Conservation (phyloP, 2,113 vertebrate genomes). For the Erythrocercus mccallii region DNA sequence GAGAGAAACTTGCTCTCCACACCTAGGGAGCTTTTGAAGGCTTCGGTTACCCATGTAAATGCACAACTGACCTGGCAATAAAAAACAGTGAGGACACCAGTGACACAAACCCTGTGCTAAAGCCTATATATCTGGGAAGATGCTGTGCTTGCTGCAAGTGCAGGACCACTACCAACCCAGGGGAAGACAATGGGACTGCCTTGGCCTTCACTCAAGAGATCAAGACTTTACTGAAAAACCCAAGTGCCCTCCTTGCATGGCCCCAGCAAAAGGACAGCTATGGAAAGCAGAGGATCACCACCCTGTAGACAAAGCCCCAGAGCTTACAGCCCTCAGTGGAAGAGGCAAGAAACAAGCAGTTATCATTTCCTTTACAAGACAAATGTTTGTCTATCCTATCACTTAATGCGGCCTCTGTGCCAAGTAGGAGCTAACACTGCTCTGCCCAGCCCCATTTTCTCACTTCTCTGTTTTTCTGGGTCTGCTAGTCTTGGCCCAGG, state of each 20-base stretch:
- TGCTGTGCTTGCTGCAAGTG: neutral
- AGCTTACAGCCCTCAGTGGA: neutral
- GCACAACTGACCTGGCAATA: neutral
- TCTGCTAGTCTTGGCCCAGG: neutral
- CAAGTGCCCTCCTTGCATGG: neutral
- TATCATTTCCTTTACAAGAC: neutral
- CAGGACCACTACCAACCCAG: neutral
- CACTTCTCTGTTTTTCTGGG: neutral
- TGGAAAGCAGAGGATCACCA: neutral
- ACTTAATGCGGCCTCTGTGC: neutral
- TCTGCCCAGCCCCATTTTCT: slow-evolving; percentile 12
- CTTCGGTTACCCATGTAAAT: neutral
- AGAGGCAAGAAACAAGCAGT: neutral
- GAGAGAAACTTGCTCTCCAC: neutral
- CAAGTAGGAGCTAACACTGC: neutral
- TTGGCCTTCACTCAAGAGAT: neutral
- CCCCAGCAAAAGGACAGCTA: neutral
- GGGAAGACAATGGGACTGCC: neutral
- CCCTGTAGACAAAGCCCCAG: neutral
- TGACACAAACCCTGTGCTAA: neutral
- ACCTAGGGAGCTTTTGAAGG: neutral
- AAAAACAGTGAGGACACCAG: neutral
- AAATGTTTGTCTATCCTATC: neutral
- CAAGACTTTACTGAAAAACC: neutral
- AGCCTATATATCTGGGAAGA: neutral